A percentile compares a stretch with the other conserved stretches of the same genome.
Conservation (phyloP, 1,140 invertebrate species). For the Anthonomus grandis region DNA sequence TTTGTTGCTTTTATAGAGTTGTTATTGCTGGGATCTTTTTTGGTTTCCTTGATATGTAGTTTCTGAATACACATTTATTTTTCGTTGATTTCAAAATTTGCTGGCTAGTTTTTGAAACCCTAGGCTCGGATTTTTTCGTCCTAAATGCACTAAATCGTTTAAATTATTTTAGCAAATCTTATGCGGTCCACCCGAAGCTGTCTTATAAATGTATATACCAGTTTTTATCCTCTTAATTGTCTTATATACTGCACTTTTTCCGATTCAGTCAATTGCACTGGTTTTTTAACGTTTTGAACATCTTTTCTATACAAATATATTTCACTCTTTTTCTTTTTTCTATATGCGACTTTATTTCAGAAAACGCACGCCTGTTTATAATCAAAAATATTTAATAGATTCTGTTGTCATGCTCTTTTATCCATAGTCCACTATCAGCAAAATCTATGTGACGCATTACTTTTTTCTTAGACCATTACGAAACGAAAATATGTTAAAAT, state of each 20-base stretch:
- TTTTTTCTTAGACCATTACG: background rate
- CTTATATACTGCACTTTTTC: background rate
- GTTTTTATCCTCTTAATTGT: conserved; percentile 7
- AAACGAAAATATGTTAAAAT: background rate
- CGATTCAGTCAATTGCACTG: conserved; percentile 10
- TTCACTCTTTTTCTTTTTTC: too few relatives aligned
- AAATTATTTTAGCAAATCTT: background rate
- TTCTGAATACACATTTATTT: background rate
- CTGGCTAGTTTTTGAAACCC: conserved; percentile 4
- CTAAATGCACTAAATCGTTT: background rate
- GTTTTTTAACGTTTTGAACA: conserved; percentile 7
- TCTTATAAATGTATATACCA: too few relatives aligned
- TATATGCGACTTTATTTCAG: too few relatives aligned
- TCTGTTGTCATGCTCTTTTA: background rate
- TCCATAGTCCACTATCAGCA: background rate
- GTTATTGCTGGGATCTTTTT: background rate
- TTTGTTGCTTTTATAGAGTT: background rate
- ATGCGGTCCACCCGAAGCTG: background rate
- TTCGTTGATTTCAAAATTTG: conserved; percentile 4
- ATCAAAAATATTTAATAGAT: conserved; percentile 1
- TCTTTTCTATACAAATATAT: conserved; percentile 7
- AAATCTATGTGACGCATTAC: background rate
- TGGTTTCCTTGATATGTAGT: background rate
- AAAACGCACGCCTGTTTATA: too few relatives aligned
- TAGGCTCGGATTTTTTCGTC: background rate